These are phyloP conservation scores for Drosophila quinaria DNA, from an alignment of 2,888 invertebrate species.

Conservation along the genomic window DNA sequence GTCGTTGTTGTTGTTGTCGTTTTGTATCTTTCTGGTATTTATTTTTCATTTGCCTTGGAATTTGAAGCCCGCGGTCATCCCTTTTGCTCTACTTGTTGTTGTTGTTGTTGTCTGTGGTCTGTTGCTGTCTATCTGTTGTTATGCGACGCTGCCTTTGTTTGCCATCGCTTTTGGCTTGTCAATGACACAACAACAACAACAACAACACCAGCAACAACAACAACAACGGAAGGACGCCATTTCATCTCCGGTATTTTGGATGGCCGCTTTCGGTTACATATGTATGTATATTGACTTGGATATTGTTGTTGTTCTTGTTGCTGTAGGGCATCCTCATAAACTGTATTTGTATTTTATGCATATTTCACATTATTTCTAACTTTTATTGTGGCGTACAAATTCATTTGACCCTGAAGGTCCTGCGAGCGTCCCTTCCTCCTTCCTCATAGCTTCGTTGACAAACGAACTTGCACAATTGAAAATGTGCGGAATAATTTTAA, in stretches of 20 bases:
- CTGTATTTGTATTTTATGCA: constrained; percentile 36
- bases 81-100: constrained; percentile 35
- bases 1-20: constrained; percentile 25
- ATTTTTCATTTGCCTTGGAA: constrained; percentile 74
- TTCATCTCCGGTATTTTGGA: constrained; percentile 47
- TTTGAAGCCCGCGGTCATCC: constrained; percentile 59
- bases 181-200: constrained; percentile 42
- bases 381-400: constrained; percentile 37
- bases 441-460: not conserved
- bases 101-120: constrained; percentile 36
- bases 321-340: constrained; percentile 44
- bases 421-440: constrained; percentile 21
- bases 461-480: constrained; percentile 31
- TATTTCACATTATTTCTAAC: constrained; percentile 37
- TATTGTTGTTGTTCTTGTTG: constrained; percentile 13
- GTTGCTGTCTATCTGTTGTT: constrained; percentile 55
- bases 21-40: constrained; percentile 65
- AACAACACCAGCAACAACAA: constrained; percentile 25
- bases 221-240: constrained; percentile 59
- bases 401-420: constrained; percentile 56
- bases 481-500: constrained; percentile 35
- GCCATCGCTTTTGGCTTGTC: constrained; percentile 54
- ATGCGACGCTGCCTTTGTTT: constrained; percentile 54
- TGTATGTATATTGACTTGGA: constrained; percentile 7
- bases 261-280: constrained; percentile 37